A percentile compares a stretch with the other conserved stretches of the same genome.
These are phyloP conservation scores for Ornithorhynchus anatinus DNA, from an alignment of 2,113 vertebrate species.

Conservation along the genomic window DNA sequence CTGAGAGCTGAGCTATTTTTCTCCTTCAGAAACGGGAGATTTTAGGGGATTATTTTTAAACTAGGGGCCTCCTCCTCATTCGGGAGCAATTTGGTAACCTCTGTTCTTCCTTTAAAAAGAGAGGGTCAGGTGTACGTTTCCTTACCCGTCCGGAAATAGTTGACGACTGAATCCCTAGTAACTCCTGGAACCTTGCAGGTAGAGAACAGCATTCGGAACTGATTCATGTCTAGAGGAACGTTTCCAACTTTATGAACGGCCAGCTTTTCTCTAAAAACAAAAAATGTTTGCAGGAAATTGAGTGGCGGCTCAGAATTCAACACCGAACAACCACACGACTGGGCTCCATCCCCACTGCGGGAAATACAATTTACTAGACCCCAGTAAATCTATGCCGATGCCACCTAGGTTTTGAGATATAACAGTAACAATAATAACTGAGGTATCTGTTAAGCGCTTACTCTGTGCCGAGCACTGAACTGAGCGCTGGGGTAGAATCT, in stretches of 20 bases:
- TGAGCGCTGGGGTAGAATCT: no score
- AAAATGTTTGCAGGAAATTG: slow-evolving; percentile 21
- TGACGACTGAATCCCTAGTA: slow-evolving; percentile 80
- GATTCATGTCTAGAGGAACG: slow-evolving; percentile 86
- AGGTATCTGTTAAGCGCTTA: no score
- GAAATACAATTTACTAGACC: neutral
- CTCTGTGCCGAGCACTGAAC: no score
- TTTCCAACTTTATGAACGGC: slow-evolving; percentile 78
- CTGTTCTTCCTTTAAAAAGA: neutral
- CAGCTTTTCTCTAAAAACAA: slow-evolving; percentile 81
- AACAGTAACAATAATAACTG: neutral
- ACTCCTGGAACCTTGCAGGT: slow-evolving; percentile 93
- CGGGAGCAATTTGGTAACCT: neutral
- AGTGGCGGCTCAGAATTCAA: slow-evolving; percentile 7
- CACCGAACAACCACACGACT: neutral
- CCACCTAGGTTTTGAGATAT: neutral
- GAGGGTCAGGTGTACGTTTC: neutral
- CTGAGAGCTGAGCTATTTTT: no score
- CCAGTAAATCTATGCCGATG: slow-evolving; percentile 1
- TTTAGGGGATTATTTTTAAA: no score
- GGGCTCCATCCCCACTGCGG: neutral
- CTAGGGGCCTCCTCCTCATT: no score
- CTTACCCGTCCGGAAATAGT: slow-evolving; percentile 91
- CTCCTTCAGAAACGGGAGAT: no score
- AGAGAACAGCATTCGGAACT: slow-evolving; percentile 90